phyloP scores from a whole-genome alignment of 2,797 vertebrate genomes.

The Lacerta agilis region DNA sequence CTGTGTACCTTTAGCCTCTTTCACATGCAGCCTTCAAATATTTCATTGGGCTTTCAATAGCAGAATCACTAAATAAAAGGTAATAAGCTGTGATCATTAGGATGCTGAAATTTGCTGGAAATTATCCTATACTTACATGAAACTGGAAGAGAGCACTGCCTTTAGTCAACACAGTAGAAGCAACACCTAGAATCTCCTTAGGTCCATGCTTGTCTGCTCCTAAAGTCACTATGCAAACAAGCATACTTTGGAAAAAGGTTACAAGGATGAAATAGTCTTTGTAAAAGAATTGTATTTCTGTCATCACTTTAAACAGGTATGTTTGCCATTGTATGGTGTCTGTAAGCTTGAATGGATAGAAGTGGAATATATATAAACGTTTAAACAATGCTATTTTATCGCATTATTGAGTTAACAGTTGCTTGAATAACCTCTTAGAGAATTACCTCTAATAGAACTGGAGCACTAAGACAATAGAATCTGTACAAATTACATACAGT shows the following conservation, averaged over 20 bases:
- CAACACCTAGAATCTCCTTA: neutral
- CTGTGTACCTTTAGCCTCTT: neutral
- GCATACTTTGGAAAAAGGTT: neutral
- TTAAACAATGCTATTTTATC: neutral
- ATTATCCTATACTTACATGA: neutral
- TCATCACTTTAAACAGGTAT: neutral
- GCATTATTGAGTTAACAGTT: neutral
- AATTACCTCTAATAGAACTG: constrained; percentile 49
- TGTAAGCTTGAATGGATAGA: neutral
- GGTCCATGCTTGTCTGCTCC: neutral
- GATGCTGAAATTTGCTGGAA: neutral
- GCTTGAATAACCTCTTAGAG: neutral
- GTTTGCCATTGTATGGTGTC: neutral
- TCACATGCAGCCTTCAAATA: neutral
- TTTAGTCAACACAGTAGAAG: neutral
- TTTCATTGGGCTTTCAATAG: neutral
- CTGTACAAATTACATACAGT: constrained; percentile 90
- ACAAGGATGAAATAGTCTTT: neutral
- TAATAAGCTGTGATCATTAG: neutral
- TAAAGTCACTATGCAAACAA: neutral
- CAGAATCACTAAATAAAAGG: neutral
- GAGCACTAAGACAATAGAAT: constrained; percentile 78
- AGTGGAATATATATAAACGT: neutral
- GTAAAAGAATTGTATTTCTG: neutral
- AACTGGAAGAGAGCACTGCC: neutral